Percentiles rank a stretch among this genome's conserved stretches.
phyloP scores from a whole-genome alignment of 2,113 vertebrate species.

The Conger conger region DNA sequence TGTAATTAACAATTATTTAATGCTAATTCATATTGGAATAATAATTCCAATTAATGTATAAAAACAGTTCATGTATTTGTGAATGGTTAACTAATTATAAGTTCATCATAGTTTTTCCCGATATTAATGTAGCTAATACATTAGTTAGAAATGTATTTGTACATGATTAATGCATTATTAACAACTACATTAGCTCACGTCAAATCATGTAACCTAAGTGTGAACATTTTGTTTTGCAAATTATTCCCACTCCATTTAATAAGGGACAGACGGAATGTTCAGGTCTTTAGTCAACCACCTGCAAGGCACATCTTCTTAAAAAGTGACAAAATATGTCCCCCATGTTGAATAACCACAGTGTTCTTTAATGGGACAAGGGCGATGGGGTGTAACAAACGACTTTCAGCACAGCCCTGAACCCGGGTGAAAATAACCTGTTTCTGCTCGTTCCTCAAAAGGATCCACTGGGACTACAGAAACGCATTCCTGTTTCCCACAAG shows the following conservation, averaged over 20 bases:
- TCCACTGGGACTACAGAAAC: slow-evolving; percentile 19
- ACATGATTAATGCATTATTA: too few species aligned
- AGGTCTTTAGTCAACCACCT: too few species aligned
- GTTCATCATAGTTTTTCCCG: too few species aligned
- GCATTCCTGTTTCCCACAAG: slow-evolving; percentile 9
- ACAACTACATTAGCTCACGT: neutral
- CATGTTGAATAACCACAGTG: neutral
- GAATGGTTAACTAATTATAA: too few species aligned
- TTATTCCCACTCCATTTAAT: neutral
- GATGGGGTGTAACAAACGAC: neutral
- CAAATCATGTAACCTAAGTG: neutral
- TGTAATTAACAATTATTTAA: too few species aligned
- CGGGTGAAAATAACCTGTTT: slow-evolving; percentile 22
- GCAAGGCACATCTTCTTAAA: too few species aligned
- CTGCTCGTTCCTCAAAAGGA: slow-evolving; percentile 9
- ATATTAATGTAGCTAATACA: too few species aligned
- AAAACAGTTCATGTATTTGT: too few species aligned
- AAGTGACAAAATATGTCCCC: neutral
- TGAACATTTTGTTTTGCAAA: neutral
- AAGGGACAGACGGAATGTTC: too few species aligned
- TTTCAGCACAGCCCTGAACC: neutral
- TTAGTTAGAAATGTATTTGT: too few species aligned
- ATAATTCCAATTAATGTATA: too few species aligned
- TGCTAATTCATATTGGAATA: too few species aligned
- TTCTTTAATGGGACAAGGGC: neutral